A percentile compares a stretch with the other conserved stretches of the same genome.
phyloP scores from a whole-genome alignment of 2,888 invertebrate genomes.

The Caenorhabditis sp. region DNA sequence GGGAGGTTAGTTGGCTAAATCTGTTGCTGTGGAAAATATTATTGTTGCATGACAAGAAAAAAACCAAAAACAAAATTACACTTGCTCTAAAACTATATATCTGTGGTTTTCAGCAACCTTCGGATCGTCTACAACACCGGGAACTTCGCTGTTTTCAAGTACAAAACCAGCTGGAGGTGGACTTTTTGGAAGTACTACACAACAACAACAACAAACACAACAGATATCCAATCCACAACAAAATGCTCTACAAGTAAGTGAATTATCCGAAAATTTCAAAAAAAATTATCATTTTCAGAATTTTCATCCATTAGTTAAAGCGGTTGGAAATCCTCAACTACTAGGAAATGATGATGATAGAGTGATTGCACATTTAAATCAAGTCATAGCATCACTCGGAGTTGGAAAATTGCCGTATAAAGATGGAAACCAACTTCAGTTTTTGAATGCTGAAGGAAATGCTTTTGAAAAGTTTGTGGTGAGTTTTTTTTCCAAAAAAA shows the following conservation, averaged over 20 bases:
- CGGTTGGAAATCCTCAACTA: constrained; percentile 30
- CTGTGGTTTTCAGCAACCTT: constrained; percentile 13
- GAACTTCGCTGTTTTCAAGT: constrained; percentile 5
- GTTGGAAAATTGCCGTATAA: constrained; percentile 61
- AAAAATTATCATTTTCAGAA: constrained; percentile 16
- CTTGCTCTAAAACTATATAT: neutral
- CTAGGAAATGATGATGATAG: constrained; percentile 32
- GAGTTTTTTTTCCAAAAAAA: constrained; percentile 13
- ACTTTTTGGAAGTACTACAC: constrained; percentile 8
- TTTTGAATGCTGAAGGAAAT: constrained; percentile 74
- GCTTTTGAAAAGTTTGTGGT: constrained; percentile 25
- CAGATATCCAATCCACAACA: constrained; percentile 15
- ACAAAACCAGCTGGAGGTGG: constrained; percentile 8
- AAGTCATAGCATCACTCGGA: constrained; percentile 71
- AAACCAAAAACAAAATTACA: neutral
- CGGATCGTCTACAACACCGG: constrained; percentile 17
- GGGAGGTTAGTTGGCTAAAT: too few relatives aligned
- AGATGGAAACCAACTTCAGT: constrained; percentile 43
- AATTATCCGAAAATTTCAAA: neutral
- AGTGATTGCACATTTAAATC: constrained; percentile 25
- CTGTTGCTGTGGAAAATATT: too few relatives aligned
- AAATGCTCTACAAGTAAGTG: neutral
- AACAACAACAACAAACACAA: constrained; percentile 19
- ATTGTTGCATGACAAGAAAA: neutral
- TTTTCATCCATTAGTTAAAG: constrained; percentile 30